phyloP scores from a whole-genome alignment of 1,140 invertebrate genomes.

The Lepidurus arcticus region DNA sequence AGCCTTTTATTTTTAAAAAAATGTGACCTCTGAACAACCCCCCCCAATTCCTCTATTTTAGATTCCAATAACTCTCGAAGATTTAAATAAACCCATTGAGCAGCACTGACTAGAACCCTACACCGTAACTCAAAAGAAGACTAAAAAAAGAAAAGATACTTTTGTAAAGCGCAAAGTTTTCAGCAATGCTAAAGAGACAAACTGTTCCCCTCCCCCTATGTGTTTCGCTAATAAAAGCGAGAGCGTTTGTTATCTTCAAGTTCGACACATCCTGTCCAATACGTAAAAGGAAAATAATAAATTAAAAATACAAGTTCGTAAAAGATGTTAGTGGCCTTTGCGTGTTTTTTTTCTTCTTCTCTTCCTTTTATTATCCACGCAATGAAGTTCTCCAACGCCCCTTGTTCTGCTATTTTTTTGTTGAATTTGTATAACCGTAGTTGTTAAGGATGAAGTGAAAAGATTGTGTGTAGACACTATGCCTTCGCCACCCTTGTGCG shows the following conservation, averaged over 20 bases:
- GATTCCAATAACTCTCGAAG: neutral
- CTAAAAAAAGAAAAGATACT: neutral
- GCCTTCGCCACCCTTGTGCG: neutral
- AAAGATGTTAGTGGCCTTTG: conserved; percentile 14
- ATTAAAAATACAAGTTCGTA: conserved; percentile 15
- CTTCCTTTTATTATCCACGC: neutral
- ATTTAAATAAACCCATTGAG: conserved; percentile 15
- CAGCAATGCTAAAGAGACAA: neutral
- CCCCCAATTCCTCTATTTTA: neutral
- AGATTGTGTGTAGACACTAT: neutral
- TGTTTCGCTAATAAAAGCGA: conserved; percentile 4
- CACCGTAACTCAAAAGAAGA: neutral
- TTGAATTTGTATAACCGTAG: neutral
- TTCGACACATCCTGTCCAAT: conserved; percentile 9
- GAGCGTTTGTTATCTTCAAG: neutral
- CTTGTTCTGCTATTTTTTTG: too few relatives aligned
- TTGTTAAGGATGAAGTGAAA: conserved; percentile 1
- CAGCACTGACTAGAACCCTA: conserved; percentile 17
- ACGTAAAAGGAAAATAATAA: conserved; percentile 9
- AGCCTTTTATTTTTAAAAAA: neutral
- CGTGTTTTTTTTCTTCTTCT: neutral
- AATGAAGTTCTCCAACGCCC: neutral
- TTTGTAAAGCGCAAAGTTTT: neutral
- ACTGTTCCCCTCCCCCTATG: conserved; percentile 12
- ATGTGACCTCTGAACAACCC: neutral